A percentile compares a stretch with the other conserved stretches of the same genome.
Evolutionary conservation across 2,797 vertebrate genomes (phyloP).

Genomic region (Sebastes minor): DNA sequence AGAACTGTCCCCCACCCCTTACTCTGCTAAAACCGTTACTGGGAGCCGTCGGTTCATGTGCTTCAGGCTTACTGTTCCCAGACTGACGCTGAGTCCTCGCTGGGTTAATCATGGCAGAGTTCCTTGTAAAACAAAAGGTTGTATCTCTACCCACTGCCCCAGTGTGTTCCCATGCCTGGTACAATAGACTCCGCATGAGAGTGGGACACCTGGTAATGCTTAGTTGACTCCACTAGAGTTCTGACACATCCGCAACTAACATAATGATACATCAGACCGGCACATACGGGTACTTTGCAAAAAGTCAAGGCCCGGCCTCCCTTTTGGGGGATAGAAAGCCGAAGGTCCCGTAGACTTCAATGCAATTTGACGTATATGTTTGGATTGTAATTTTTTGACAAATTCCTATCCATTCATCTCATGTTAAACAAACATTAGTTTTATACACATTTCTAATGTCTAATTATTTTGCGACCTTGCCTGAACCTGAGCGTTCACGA

Average conservation of each 20-base stretch:
- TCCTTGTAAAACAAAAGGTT: slow-evolving; percentile 49
- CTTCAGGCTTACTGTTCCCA: slow-evolving; percentile 14
- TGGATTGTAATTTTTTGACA: too few relatives aligned
- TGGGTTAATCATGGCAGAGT: slow-evolving; percentile 44
- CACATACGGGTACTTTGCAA: too few relatives aligned
- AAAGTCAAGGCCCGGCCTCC: too few relatives aligned
- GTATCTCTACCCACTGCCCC: slow-evolving; percentile 8
- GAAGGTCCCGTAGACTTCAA: too few relatives aligned
- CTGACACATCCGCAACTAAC: slow-evolving; percentile 35
- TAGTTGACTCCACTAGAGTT: slow-evolving; percentile 28
- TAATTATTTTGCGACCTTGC: too few relatives aligned
- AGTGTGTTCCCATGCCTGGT: slow-evolving; percentile 15
- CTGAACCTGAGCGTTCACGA: too few relatives aligned
- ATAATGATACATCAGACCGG: slow-evolving; percentile 7
- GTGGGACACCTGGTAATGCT: slow-evolving; percentile 56
- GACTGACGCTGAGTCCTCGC: slow-evolving; percentile 3
- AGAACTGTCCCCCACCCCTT: not conserved
- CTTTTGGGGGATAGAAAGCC: too few relatives aligned
- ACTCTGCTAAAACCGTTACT: slow-evolving; percentile 5
- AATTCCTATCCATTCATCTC: too few relatives aligned
- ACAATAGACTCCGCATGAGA: slow-evolving; percentile 17
- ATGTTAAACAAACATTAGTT: too few relatives aligned
- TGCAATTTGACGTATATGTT: too few relatives aligned
- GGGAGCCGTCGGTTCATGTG: not conserved
- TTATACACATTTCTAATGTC: too few relatives aligned